Base-by-base conservation (phyloP, 2,888 invertebrate genomes). In the Rhorus exstirpatorius region DNA sequence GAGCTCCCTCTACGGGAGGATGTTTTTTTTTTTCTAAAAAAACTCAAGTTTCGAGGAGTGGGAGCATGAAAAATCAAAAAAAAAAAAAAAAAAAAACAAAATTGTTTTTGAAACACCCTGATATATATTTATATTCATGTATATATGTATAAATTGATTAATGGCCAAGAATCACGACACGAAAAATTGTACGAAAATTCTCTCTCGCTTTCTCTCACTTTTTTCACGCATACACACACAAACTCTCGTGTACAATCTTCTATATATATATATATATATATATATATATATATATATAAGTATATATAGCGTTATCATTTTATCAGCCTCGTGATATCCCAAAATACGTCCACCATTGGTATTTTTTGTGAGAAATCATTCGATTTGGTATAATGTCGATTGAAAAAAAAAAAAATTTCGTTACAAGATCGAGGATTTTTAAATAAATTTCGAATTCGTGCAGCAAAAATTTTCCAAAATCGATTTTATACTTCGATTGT, bases 251-350 rank as follows among this genome's bases (percentile, higher is more conserved):
- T 46, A 78, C 77, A 78, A 63, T 63, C 78, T 71, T 70, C 55
- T 63, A 65, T 63, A 55, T 55, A 38, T 77, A 65, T 79, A n/a
- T n/a, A n/a, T n/a, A n/a, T n/a, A n/a, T n/a, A n/a, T n/a, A n/a
- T n/a, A n/a, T n/a, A n/a, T n/a, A n/a, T n/a, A n/a, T n/a, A n/a
- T n/a, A n/a, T n/a, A n/a, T n/a, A n/a, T n/a, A n/a, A n/a, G n/a
- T n/a, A n/a, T n/a, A n/a, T n/a, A n/a, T n/a, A n/a, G n/a, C 65
- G 71, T 79, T 71, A 61, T 21, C 49, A 81, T 70, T 26, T 68
- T 51, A 77, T 70, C 77, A 49, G 51, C 35, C 76, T 35, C 67
- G 67, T 3, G 67, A 67, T 67, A 76, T 76, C 68, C 46, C 38
- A 58, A 67, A 76, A 60, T 76, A 60, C 49, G 21, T 7, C 51